A percentile compares a stretch with the other conserved stretches of the same genome.
phyloP scores from a whole-genome alignment of 2,113 vertebrate species.

The Semnornis frantzii region DNA sequence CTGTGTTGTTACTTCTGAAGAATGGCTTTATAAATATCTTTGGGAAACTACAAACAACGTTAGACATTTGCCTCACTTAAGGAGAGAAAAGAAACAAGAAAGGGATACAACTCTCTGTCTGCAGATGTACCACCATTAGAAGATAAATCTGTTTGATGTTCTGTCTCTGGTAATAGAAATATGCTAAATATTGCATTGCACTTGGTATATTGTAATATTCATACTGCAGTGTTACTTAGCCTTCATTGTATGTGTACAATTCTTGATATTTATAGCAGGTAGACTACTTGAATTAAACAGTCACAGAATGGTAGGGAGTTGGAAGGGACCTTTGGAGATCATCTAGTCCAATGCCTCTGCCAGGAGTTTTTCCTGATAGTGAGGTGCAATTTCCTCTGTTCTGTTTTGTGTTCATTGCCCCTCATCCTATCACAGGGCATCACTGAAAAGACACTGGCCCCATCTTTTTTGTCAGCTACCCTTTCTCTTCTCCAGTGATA shows the following conservation, averaged over 20 bases:
- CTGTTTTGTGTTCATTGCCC: too few relatives aligned
- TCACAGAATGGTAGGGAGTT: too few relatives aligned
- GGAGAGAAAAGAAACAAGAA: background rate
- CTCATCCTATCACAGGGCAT: too few relatives aligned
- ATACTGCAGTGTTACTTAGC: background rate
- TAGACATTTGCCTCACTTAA: background rate
- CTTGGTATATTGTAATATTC: background rate
- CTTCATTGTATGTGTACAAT: background rate
- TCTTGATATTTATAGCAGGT: background rate
- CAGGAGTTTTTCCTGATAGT: too few relatives aligned
- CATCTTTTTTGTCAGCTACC: too few relatives aligned
- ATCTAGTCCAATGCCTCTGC: too few relatives aligned
- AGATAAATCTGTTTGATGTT: background rate
- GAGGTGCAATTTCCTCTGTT: too few relatives aligned
- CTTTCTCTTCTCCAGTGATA: too few relatives aligned
- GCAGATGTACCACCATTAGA: background rate
- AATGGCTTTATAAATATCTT: background rate
- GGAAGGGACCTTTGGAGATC: too few relatives aligned
- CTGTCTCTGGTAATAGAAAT: background rate
- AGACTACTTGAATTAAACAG: background rate
- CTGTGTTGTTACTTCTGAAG: background rate
- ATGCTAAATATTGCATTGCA: background rate
- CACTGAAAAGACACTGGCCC: too few relatives aligned
- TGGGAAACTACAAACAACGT: background rate
- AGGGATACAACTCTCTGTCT: background rate